Evolutionary conservation across 2,888 invertebrate genomes (phyloP).

Genomic region (Trichopria drosophilae): DNA sequence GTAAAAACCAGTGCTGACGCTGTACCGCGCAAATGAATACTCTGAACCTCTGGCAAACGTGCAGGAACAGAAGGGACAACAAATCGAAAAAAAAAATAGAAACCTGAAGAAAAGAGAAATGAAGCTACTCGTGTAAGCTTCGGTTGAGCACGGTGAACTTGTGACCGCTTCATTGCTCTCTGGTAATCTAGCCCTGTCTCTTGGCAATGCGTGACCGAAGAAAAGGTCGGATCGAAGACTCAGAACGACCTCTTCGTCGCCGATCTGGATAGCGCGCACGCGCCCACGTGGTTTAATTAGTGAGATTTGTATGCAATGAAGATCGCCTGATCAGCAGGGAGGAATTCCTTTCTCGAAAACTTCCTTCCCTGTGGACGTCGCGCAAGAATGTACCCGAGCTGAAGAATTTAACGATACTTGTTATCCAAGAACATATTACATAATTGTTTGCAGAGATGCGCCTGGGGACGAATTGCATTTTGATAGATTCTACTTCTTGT

Average conservation of each 20-base stretch:
- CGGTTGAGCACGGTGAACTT: conserved; percentile 31
- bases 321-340: conserved; percentile 11
- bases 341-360: background rate
- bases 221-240: conserved; percentile 32
- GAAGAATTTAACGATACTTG: background rate
- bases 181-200: conserved; percentile 37
- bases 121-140: conserved; percentile 28
- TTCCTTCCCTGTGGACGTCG: background rate
- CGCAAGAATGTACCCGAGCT: background rate
- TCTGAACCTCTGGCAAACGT: too few relatives aligned
- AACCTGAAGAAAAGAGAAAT: too few relatives aligned
- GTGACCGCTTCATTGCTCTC: conserved; percentile 39
- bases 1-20: too few relatives aligned
- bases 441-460: too few relatives aligned
- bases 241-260: conserved; percentile 36
- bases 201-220: conserved; percentile 37
- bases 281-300: conserved; percentile 32
- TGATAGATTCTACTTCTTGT: too few relatives aligned
- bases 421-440: too few relatives aligned
- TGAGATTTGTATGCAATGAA: conserved; percentile 31
- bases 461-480: too few relatives aligned
- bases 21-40: too few relatives aligned
- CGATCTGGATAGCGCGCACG: conserved; percentile 35
- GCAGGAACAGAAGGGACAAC: too few relatives aligned
- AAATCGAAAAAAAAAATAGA: too few relatives aligned